These are phyloP conservation scores for Gallinago media DNA, from an alignment of 2,113 vertebrate species.

Conservation along the genomic window DNA sequence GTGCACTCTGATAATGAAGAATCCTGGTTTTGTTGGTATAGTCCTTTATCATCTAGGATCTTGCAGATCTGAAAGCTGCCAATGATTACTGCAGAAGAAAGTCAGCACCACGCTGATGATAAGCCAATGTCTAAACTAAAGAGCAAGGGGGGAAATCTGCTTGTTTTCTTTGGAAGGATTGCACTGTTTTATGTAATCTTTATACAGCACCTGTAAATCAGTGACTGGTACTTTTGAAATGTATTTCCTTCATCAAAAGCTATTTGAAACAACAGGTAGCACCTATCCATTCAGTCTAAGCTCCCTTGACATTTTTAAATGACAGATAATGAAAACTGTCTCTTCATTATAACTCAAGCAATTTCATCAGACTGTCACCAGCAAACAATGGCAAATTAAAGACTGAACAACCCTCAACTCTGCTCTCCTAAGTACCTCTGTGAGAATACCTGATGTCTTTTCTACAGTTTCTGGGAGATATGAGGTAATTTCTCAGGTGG, in stretches of 20 bases:
- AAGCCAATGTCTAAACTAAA: not conserved
- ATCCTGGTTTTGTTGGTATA: not conserved
- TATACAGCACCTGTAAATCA: constrained; percentile 40
- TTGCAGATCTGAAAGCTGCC: not conserved
- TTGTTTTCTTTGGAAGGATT: constrained; percentile 43
- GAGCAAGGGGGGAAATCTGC: not conserved
- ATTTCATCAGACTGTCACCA: constrained; percentile 62
- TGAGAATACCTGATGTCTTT: not conserved
- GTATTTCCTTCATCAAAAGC: constrained; percentile 51
- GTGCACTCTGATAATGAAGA: not conserved
- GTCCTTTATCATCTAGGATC: not conserved
- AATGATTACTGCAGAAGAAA: not conserved
- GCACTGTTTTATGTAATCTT: constrained; percentile 54
- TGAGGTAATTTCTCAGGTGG: not conserved
- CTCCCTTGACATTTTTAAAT: constrained; percentile 63
- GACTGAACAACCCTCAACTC: constrained; percentile 22
- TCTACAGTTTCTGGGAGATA: not conserved
- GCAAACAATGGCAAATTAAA: constrained; percentile 65
- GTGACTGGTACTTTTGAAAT: constrained; percentile 44
- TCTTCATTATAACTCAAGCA: constrained; percentile 62
- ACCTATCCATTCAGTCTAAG: constrained; percentile 53
- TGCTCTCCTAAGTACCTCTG: not conserved
- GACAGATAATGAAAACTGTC: constrained; percentile 67
- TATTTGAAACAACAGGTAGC: constrained; percentile 59
- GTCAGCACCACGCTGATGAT: not conserved